phyloP scores from a whole-genome alignment of 2,888 invertebrate species.

The Drosophila longiperda region DNA sequence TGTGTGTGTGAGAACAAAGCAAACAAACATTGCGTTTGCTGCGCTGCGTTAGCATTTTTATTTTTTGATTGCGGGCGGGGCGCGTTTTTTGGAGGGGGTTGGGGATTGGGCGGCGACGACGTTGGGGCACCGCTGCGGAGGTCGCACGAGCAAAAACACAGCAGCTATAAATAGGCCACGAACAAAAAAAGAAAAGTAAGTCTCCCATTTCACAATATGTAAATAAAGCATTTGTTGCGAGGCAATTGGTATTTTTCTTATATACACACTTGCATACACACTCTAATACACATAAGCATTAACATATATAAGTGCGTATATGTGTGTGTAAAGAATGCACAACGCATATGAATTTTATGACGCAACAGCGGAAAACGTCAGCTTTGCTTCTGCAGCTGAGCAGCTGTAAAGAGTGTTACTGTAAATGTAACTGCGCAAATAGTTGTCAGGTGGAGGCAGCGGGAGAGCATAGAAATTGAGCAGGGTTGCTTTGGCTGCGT shows the following conservation, averaged over 20 bases:
- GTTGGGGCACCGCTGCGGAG: constrained; percentile 53
- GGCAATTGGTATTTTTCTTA: constrained; percentile 22
- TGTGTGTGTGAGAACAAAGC: constrained; percentile 23
- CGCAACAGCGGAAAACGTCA: constrained; percentile 65
- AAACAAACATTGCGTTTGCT: constrained; percentile 47
- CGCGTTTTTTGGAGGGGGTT: neutral
- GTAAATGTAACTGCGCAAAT: constrained; percentile 74
- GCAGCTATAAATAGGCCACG: constrained; percentile 75
- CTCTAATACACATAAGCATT: neutral
- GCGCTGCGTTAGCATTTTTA: constrained; percentile 44
- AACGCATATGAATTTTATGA: constrained; percentile 46
- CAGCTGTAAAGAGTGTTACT: constrained; percentile 40
- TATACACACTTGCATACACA: neutral
- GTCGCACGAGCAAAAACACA: constrained; percentile 41
- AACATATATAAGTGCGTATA: neutral
- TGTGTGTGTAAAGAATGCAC: constrained; percentile 21
- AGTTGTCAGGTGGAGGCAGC: constrained; percentile 32
- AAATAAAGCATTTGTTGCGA: constrained; percentile 40
- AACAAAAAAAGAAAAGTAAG: constrained; percentile 49
- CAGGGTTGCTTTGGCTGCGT: constrained; percentile 61
- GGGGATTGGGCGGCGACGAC: constrained; percentile 15
- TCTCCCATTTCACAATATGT: constrained; percentile 55
- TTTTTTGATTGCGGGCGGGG: constrained; percentile 37
- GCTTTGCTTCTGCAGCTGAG: constrained; percentile 36
- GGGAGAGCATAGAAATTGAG: constrained; percentile 40